These are phyloP conservation scores for Lysandra bellargus DNA, from an alignment of 2,888 invertebrate species.

Conservation along the genomic window DNA sequence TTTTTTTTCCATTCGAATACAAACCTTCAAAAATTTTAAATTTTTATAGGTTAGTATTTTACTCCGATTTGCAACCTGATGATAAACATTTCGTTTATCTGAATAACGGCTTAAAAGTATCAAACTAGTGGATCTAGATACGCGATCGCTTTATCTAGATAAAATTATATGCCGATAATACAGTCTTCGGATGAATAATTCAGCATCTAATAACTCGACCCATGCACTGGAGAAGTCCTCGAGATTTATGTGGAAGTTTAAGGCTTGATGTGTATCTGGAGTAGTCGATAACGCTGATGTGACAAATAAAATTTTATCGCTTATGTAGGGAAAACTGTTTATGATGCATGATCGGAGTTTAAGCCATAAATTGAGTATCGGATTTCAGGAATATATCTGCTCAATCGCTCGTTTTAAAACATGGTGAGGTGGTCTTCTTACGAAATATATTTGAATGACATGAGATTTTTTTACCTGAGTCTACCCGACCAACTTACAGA, in stretches of 20 bases:
- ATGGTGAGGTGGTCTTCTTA: neutral
- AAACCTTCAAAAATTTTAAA: too few relatives aligned
- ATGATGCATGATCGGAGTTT: neutral
- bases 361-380: neutral
- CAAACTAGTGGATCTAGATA: neutral
- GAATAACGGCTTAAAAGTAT: neutral
- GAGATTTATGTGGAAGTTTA: conserved; percentile 6
- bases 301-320: conserved; percentile 25
- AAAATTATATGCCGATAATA: conserved; percentile 15
- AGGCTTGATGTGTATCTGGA: conserved; percentile 6
- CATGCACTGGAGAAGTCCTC: conserved; percentile 35
- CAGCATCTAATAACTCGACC: conserved; percentile 44
- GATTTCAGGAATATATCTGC: neutral
- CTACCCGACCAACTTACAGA: neutral
- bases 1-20: too few relatives aligned
- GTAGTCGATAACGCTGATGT: conserved; percentile 11
- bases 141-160: conserved; percentile 22
- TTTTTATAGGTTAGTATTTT: too few relatives aligned
- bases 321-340: conserved; percentile 14
- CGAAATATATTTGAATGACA: neutral
- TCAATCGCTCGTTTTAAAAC: neutral
- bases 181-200: conserved; percentile 44
- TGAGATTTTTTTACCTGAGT: neutral
- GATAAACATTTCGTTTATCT: neutral
- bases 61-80: too few relatives aligned